Evolutionary conservation across 2,888 invertebrate species (phyloP), one percentile per base, ranked within the genome.

Genomic region (Smittia aterrima): DNA sequence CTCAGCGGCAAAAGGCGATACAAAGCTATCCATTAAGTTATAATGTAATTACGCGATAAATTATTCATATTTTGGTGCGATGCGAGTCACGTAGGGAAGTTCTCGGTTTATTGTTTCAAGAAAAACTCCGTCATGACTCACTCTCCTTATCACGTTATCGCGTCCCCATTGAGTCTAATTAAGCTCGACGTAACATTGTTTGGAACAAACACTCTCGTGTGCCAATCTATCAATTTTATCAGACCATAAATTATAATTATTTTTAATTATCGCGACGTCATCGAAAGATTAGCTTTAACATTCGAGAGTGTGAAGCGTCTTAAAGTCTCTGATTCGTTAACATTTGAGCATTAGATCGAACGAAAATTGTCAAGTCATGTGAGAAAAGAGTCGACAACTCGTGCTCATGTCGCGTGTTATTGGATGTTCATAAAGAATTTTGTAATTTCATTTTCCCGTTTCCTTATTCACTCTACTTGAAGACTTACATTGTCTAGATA

Each of bases 21-120:
- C 11, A 64, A 64, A 40, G 70, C 70, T 53, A 70, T 70, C 70
- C 70, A 70, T 70, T 70, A 70, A 32, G 70, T 54, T 13, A 54
- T 70, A 53, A 70, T 70, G 25, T 53, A 70, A 70, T 70, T 70
- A 70, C 25, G 22, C 27, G 9, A 70, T 70, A 70, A 70, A 70
- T 70, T 70, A 70, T 70, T 54, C 25, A 70, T 53, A 18, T 6
- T 6, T 58, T 18, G 6, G 18, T 20, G 18, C 9, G 58, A n/a
- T 6, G 18, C 18, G 20, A 18, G 3, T 58, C 18, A 20, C 20
- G 16, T 11, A 18, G 18, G 20, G 18, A 11, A 20, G 4, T 58
- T 4, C n/a, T 58, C 58, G 18, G n/a, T 2, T 4, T 4, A 20
- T 58, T 58, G 18, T 58, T 58, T 22, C 58, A 22, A 9, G 58